These are phyloP conservation scores for Idris sp. DNA, from an alignment of 1,140 invertebrate species.

Conservation along the genomic window DNA sequence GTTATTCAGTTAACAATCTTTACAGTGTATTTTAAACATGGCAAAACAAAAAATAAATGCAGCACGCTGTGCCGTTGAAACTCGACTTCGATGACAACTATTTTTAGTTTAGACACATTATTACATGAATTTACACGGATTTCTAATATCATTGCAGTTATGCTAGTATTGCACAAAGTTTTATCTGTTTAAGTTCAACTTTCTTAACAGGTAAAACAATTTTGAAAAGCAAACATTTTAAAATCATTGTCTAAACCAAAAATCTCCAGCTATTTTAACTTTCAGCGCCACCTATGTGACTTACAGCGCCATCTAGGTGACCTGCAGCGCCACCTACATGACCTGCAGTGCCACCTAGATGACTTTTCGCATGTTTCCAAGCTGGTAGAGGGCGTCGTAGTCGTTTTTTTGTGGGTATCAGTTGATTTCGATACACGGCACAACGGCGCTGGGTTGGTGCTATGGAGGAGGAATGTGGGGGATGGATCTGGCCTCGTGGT, in stretches of 20 bases:
- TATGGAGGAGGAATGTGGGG: conserved; percentile 78
- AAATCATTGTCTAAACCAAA: no score
- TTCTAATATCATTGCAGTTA: no score
- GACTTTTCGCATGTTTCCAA: no score
- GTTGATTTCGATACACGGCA: conserved; percentile 62
- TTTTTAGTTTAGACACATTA: neutral
- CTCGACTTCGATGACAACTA: conserved; percentile 5
- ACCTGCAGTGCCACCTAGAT: neutral
- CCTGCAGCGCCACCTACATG: neutral
- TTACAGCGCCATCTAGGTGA: no score
- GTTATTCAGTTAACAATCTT: no score
- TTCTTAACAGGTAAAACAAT: no score
- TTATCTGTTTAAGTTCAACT: no score
- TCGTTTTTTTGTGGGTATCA: conserved; percentile 60
- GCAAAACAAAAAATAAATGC: conserved; percentile 23
- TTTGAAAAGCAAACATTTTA: no score
- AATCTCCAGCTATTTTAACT: no score
- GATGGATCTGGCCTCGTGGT: conserved; percentile 76
- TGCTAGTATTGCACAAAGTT: no score
- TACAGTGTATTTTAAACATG: conserved; percentile 20
- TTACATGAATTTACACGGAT: neutral
- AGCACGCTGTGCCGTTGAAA: conserved; percentile 34
- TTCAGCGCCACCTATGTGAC: no score
- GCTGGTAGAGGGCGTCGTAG: no score
- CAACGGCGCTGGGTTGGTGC: conserved; percentile 73